These are phyloP conservation scores for Coremacera marginata DNA, from an alignment of 2,888 invertebrate genomes.

Conservation along the genomic window DNA sequence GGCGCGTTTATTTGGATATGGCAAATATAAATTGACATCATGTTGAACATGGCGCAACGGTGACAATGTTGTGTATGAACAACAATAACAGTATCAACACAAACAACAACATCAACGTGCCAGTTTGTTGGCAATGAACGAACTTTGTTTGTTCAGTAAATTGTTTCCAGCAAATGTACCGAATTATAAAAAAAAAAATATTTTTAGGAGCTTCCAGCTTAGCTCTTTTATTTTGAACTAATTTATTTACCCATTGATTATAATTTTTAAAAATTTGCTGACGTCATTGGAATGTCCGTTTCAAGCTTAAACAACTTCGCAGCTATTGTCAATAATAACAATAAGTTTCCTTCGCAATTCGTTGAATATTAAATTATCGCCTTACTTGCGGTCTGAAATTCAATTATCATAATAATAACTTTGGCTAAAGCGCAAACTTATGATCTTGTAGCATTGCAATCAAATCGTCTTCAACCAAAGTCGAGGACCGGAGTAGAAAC, in stretches of 20 bases:
- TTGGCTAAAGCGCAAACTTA: conserved; percentile 3
- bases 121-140: neutral
- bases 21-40: conserved; percentile 16
- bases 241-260: neutral
- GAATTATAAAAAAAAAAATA: no score
- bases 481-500: neutral
- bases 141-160: neutral
- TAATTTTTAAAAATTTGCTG: neutral
- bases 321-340: neutral
- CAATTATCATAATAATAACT: conserved; percentile 19
- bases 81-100: conserved; percentile 36
- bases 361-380: conserved; percentile 18
- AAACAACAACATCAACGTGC: conserved; percentile 30
- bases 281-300: neutral
- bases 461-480: neutral
- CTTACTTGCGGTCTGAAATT: conserved; percentile 10
- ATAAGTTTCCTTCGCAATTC: neutral
- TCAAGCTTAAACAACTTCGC: neutral
- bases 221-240: no score
- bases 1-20: conserved; percentile 5
- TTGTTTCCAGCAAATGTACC: neutral
- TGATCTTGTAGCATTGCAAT: neutral
- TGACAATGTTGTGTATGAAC: conserved; percentile 2
- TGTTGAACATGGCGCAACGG: conserved; percentile 22
- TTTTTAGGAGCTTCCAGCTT: no score